Evolutionary conservation across 2,797 vertebrate species (phyloP), one percentile per base, ranked within the genome.

Genomic region (Hippopotamyrus pictus): DNA sequence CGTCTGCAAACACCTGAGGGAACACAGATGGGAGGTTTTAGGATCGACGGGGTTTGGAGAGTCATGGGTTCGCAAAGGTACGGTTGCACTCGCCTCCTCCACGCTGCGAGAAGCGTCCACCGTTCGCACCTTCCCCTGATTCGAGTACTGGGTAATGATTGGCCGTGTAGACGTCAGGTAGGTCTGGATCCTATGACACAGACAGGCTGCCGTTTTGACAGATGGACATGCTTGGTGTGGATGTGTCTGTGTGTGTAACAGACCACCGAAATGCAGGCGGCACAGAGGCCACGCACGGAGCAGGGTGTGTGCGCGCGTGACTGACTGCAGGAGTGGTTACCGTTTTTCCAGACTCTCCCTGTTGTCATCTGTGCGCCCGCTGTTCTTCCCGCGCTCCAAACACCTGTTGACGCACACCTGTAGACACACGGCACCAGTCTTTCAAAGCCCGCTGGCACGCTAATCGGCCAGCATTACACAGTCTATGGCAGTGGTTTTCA

Each of bases 331-430:
- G 37, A 50, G 37, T 59, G 54, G n/a, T 33, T 94, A 99, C 98
- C 98, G 97, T 95, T 99, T 99, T 91, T 97, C 96, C 95, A 99
- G 94, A 90, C 98, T 99, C 90, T 98, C 97, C 89, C 97, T 96
- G 96, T 99, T 99, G 94, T 99, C 99, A 22, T 99, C 99, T 7
- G 96, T 97, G 90, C 98, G 97, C 2, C 98, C 98, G 25, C 99
- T 99, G 95, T 96, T 98, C 93, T 99, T 98, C 84, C 99, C 98
- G 91, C 99, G 96, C 92, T 99, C 98, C 91, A 99, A 94, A 95
- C 99, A 99, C 90, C 98, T 95, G 54, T 95, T 88, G 53, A 99
- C 95, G 91, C 98, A 99, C 62, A 98, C 97, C 98, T 99, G 92
- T 19, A 87, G 88, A 86, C 46, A 90, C 44, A 82, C 1, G 19